Evolutionary conservation across 2,113 vertebrate species (phyloP).

Genomic region (Dasyprocta punctata): DNA sequence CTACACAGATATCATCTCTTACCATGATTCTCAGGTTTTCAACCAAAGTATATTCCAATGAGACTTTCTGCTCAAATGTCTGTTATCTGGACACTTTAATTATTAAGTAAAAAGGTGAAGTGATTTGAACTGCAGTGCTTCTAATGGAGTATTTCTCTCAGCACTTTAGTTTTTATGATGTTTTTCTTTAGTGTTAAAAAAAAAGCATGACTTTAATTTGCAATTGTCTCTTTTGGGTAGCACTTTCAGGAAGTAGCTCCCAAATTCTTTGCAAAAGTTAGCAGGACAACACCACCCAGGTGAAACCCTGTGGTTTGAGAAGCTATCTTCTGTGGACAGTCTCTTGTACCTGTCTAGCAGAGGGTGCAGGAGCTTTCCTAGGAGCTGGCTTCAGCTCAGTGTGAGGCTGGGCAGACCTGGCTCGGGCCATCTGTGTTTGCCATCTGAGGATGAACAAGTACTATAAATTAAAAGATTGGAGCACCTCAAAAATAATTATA

Average conservation of each 20-base stretch:
- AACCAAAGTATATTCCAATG: conserved; percentile 10
- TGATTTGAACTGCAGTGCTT: conserved; percentile 33
- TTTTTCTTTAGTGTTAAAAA: conserved; percentile 41
- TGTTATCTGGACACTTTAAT: conserved; percentile 5
- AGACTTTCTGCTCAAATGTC: background rate
- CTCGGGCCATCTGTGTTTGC: conserved; percentile 59
- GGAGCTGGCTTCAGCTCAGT: background rate
- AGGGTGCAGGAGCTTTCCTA: conserved; percentile 66
- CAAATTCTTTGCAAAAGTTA: conserved; percentile 30
- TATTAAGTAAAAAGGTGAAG: conserved; percentile 33
- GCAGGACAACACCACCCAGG: background rate
- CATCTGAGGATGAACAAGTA: conserved; percentile 54
- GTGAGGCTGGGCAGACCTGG: background rate
- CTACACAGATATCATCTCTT: conserved; percentile 14
- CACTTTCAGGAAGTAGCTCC: conserved; percentile 40
- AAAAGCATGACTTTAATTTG: conserved; percentile 14
- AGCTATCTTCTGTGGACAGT: background rate
- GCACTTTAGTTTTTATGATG: conserved; percentile 30
- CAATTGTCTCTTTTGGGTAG: conserved; percentile 28
- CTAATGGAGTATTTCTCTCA: conserved; percentile 2
- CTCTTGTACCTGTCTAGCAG: conserved; percentile 69
- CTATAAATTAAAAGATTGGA: conserved; percentile 60
- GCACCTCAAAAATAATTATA: conserved; percentile 52
- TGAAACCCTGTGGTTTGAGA: background rate
- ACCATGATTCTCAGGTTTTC: conserved; percentile 25